A percentile compares a stretch with the other conserved stretches of the same genome.
Conservation (phyloP, 1,140 invertebrate species). For the Chrysopa pallens region DNA sequence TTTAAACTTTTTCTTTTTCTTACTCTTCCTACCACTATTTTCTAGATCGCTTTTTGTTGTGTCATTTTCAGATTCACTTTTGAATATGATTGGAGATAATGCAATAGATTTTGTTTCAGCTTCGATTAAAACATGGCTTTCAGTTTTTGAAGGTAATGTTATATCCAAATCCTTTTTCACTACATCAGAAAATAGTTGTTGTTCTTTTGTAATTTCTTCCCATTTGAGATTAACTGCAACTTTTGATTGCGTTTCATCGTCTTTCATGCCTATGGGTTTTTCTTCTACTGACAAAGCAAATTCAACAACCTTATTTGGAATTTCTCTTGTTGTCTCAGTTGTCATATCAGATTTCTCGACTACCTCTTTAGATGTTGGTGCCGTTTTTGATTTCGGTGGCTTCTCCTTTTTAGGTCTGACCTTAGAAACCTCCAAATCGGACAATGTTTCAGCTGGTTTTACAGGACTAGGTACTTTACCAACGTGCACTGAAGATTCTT, state of each 20-base stretch:
- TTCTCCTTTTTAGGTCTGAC: constrained; percentile 4
- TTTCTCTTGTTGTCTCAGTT: constrained; percentile 3
- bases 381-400: too few relatives aligned
- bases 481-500: background rate
- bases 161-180: constrained; percentile 14
- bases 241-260: constrained; percentile 11
- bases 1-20: constrained; percentile 31
- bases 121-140: background rate
- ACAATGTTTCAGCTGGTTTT: constrained; percentile 4
- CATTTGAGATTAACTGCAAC: constrained; percentile 12
- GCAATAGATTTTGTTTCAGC: constrained; percentile 3
- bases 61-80: constrained; percentile 15
- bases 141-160: constrained; percentile 9
- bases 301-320: constrained; percentile 14
- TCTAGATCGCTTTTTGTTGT: constrained; percentile 25
- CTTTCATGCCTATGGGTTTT: constrained; percentile 9
- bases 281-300: constrained; percentile 19
- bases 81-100: constrained; percentile 14
- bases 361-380: background rate
- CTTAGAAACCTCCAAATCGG: constrained; percentile 3
- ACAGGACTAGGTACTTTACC: constrained; percentile 1
- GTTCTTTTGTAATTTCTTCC: constrained; percentile 8
- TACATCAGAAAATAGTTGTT: background rate
- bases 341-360: background rate
- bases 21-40: constrained; percentile 21